A percentile compares a stretch with the other conserved stretches of the same genome.
phyloP scores from a whole-genome alignment of 2,888 invertebrate species.

The Dryocosmus kuriphilus region DNA sequence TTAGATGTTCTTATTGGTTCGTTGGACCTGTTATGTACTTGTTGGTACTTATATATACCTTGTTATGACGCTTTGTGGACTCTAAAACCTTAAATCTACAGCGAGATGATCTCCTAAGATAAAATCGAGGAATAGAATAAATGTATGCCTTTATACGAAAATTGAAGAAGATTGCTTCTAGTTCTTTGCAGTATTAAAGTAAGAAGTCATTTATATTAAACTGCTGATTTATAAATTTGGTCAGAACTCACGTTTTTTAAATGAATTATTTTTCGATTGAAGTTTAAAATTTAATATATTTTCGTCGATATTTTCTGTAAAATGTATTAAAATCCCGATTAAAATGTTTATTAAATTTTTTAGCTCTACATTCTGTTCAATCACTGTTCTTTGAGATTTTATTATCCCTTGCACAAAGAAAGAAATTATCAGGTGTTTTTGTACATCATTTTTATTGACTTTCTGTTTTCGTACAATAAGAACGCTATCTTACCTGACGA shows the following conservation, averaged over 20 bases:
- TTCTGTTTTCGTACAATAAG: background rate
- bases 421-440: background rate
- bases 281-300: background rate
- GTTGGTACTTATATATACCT: background rate
- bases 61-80: background rate
- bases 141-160: background rate
- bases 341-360: background rate
- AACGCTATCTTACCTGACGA: constrained; percentile 7
- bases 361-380: background rate
- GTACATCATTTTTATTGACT: background rate
- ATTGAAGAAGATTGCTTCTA: background rate
- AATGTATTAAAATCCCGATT: background rate
- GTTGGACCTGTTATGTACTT: constrained; percentile 23
- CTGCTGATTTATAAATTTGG: no score
- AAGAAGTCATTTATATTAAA: background rate
- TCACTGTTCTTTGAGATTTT: background rate
- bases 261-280: no score
- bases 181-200: no score
- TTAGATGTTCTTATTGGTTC: constrained; percentile 18
- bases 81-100: background rate
- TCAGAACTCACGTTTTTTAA: no score
- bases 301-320: no score
- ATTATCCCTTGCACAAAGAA: background rate
- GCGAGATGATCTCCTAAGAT: background rate
- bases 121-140: no score